Percentiles rank a stretch among this genome's conserved stretches.
These are phyloP conservation scores for Tipula lateralis DNA, from an alignment of 2,888 invertebrate species.

Conservation along the genomic window DNA sequence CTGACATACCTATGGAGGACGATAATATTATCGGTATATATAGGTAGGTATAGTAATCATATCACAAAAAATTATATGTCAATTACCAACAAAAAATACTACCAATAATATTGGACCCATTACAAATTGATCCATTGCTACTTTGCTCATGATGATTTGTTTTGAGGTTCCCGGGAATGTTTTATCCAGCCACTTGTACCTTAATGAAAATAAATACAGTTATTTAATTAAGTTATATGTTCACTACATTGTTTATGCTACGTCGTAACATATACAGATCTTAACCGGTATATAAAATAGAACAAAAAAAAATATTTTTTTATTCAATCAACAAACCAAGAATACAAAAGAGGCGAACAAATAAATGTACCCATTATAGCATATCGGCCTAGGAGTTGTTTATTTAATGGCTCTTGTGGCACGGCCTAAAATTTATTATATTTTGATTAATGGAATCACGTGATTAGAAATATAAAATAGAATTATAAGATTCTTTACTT, in stretches of 20 bases:
- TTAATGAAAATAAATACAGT: conserved; percentile 42
- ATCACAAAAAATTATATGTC: neutral
- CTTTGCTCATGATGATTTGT: conserved; percentile 61
- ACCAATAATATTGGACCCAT: conserved; percentile 68
- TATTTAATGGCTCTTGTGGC: conserved; percentile 50
- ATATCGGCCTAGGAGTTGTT: conserved; percentile 54
- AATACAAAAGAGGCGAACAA: conserved; percentile 57
- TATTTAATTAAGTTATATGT: too few relatives aligned
- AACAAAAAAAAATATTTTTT: too few relatives aligned
- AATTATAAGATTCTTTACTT: conserved; percentile 43
- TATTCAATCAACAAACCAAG: conserved; percentile 52
- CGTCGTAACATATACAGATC: too few relatives aligned
- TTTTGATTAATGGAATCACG: too few relatives aligned
- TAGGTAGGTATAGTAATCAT: neutral
- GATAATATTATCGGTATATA: conserved; percentile 32
- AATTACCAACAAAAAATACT: conserved; percentile 66
- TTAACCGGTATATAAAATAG: too few relatives aligned
- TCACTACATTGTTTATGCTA: too few relatives aligned
- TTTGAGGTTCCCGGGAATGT: conserved; percentile 61
- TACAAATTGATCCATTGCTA: conserved; percentile 69
- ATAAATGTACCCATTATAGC: conserved; percentile 57
- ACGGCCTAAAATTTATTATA: conserved; percentile 35
- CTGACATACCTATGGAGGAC: conserved; percentile 66
- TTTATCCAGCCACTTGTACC: conserved; percentile 75
- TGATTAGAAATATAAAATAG: neutral